A percentile compares a stretch with the other conserved stretches of the same genome.
Conservation (phyloP, 2,113 vertebrate species). For the Colossoma macropomum region DNA sequence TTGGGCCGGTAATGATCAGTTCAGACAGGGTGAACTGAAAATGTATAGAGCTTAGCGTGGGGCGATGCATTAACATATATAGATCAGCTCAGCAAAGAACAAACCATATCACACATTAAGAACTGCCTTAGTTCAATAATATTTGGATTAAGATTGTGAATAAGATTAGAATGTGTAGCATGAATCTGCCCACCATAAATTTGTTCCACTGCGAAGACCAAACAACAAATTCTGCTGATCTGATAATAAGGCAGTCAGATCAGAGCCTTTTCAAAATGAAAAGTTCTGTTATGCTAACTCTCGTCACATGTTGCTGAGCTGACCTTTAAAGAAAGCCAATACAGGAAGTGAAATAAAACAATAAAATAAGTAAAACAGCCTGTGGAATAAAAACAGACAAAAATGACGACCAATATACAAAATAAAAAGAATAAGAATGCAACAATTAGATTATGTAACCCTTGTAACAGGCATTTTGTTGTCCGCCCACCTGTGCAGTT, state of each 20-base stretch:
- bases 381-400: conserved; percentile 65
- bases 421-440: conserved; percentile 62
- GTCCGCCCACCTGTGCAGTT: conserved; percentile 14
- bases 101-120: conserved; percentile 18
- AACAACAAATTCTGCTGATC: conserved; percentile 2
- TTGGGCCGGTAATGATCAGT: neutral
- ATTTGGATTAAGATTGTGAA: conserved; percentile 2
- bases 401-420: conserved; percentile 65
- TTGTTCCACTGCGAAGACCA: neutral
- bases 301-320: conserved; percentile 46
- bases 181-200: neutral
- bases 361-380: conserved; percentile 40
- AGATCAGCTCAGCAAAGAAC: conserved; percentile 14
- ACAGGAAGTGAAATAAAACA: conserved; percentile 15
- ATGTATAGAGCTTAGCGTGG: conserved; percentile 19
- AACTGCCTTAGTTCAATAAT: neutral
- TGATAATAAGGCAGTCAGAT: neutral
- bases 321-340: conserved; percentile 31
- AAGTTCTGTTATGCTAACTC: neutral
- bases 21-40: neutral
- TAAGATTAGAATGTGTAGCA: neutral
- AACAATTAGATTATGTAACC: conserved; percentile 37
- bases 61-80: neutral
- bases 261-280: neutral
- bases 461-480: conserved; percentile 49